Conservation (phyloP, 2,113 vertebrate species). For the Hirundichthys speculiger region DNA sequence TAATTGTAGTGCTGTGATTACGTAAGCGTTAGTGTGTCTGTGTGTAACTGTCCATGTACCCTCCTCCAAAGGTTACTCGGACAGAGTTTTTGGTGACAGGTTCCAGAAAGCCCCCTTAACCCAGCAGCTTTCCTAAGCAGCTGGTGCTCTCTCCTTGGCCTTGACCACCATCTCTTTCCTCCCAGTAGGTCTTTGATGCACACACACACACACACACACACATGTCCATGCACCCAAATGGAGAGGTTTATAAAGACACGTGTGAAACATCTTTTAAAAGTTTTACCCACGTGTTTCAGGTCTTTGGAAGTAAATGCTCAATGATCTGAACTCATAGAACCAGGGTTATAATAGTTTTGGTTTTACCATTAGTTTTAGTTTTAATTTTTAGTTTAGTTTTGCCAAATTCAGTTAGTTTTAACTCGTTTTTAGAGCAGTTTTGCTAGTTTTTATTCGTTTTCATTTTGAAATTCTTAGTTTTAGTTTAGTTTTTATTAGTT, state of each 20-base stretch:
- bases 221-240: background rate
- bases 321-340: too few relatives aligned
- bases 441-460: too few relatives aligned
- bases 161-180: constrained; percentile 52
- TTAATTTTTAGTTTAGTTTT: too few relatives aligned
- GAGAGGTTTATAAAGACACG: constrained; percentile 14
- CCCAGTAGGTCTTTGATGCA: constrained; percentile 23
- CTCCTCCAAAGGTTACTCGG: constrained; percentile 64
- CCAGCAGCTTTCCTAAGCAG: constrained; percentile 71
- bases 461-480: too few relatives aligned
- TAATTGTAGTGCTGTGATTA: constrained; percentile 5
- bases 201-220: constrained; percentile 8
- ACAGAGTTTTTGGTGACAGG: constrained; percentile 70
- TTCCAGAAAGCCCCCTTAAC: constrained; percentile 70
- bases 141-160: constrained; percentile 70
- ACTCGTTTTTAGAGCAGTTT: too few relatives aligned
- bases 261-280: background rate
- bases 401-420: too few relatives aligned
- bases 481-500: too few relatives aligned
- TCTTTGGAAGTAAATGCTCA: too few relatives aligned
- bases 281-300: background rate
- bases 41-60: constrained; percentile 16
- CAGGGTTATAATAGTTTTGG: too few relatives aligned
- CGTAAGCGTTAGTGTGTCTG: constrained; percentile 14
- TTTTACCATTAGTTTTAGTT: too few relatives aligned